Conservation (phyloP, 2,113 vertebrate species). For the Mus pahari region DNA sequence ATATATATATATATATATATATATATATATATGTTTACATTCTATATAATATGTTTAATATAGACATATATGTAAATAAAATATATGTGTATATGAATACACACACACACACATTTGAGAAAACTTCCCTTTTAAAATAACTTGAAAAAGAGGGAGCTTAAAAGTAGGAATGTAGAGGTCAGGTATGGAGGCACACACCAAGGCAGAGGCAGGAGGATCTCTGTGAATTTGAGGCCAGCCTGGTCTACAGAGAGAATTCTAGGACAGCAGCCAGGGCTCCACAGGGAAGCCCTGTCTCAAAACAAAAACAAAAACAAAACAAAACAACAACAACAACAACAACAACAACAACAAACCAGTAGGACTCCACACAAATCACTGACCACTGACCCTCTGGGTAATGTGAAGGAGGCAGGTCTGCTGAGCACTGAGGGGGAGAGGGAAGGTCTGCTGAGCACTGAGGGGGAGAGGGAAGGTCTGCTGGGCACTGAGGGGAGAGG, state of each 20-base stretch:
- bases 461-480: too few relatives aligned
- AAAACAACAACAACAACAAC: neutral
- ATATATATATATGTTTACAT: neutral
- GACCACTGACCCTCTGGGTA: neutral
- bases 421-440: too few relatives aligned
- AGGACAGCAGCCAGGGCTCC: neutral
- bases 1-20: neutral
- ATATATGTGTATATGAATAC: neutral
- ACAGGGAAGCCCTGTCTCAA: neutral
- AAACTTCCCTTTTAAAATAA: neutral
- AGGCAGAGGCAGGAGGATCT: neutral
- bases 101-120: neutral
- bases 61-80: neutral
- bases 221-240: neutral
- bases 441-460: neutral
- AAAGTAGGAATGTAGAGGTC: neutral
- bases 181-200: neutral
- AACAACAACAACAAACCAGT: neutral
- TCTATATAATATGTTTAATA: too few relatives aligned
- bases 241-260: neutral
- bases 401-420: neutral
- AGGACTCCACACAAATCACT: neutral
- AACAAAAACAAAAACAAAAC: neutral
- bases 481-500: too few relatives aligned
- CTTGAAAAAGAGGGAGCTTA: neutral